Evolutionary conservation across 2,797 vertebrate species (phyloP).

Genomic region (Coregonus ussuriensis): DNA sequence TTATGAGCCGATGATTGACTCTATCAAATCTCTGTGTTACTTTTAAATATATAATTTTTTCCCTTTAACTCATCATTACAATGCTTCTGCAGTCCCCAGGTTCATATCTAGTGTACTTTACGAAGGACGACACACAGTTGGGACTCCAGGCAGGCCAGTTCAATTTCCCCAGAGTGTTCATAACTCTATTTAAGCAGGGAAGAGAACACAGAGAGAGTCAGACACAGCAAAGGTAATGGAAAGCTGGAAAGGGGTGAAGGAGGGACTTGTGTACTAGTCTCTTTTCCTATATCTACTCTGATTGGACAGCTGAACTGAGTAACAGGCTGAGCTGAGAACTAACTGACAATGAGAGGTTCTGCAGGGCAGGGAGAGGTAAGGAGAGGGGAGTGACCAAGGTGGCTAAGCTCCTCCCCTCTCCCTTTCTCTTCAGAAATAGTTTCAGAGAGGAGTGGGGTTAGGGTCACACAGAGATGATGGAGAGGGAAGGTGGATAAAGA

Average conservation of each 20-base stretch:
- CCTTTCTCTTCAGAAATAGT: slow-evolving; percentile 43
- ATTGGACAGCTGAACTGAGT: slow-evolving; percentile 54
- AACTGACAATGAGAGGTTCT: slow-evolving; percentile 59
- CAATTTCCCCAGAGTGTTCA: slow-evolving; percentile 81
- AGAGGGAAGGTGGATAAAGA: slow-evolving; percentile 25
- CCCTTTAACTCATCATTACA: slow-evolving; percentile 71
- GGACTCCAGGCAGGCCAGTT: slow-evolving; percentile 80
- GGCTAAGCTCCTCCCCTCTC: slow-evolving; percentile 65
- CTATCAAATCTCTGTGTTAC: slow-evolving; percentile 70
- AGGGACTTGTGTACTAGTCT: slow-evolving; percentile 62
- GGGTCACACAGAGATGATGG: slow-evolving; percentile 21
- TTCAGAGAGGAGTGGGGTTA: slow-evolving; percentile 42
- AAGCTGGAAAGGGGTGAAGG: slow-evolving; percentile 77
- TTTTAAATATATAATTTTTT: slow-evolving; percentile 40
- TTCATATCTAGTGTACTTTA: slow-evolving; percentile 69
- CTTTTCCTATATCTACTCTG: slow-evolving; percentile 50
- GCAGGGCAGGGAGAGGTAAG: slow-evolving; percentile 44
- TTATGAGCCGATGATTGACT: slow-evolving; percentile 63
- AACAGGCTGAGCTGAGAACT: slow-evolving; percentile 47
- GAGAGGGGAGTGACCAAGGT: slow-evolving; percentile 41
- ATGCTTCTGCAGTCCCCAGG: slow-evolving; percentile 74
- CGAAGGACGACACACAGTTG: slow-evolving; percentile 81
- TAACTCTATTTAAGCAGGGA: slow-evolving; percentile 82
- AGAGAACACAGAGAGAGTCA: slow-evolving; percentile 74
- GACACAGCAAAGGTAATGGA: slow-evolving; percentile 75